Conservation (phyloP, 2,888 invertebrate genomes). For the Ptychoptera albimana region DNA sequence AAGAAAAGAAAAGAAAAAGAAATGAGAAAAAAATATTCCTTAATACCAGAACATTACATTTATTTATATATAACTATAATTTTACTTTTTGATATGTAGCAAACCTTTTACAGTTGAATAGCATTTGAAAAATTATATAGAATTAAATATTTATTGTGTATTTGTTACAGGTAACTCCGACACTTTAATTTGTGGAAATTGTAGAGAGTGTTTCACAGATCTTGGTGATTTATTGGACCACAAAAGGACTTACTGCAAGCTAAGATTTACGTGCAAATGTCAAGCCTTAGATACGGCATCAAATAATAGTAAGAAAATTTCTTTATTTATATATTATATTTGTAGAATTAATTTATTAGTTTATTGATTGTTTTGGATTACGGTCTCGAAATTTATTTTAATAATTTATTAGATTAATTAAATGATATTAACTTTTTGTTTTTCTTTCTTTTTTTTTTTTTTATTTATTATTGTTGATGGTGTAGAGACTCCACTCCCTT, state of each 20-base stretch:
- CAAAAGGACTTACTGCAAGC: slow-evolving; percentile 55
- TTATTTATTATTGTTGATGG: background rate
- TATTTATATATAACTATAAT: no score
- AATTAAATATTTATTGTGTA: no score
- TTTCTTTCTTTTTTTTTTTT: background rate
- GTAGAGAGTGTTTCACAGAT: slow-evolving; percentile 56
- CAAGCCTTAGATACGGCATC: slow-evolving; percentile 34
- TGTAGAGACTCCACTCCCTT: slow-evolving; percentile 24
- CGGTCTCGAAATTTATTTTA: slow-evolving; percentile 6
- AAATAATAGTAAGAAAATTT: slow-evolving; percentile 22
- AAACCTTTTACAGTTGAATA: no score
- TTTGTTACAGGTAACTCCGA: slow-evolving; percentile 46
- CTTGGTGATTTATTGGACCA: slow-evolving; percentile 57
- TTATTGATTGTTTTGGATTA: background rate
- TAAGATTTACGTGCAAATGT: slow-evolving; percentile 56
- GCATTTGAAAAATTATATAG: no score
- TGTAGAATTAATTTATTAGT: background rate
- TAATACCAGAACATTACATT: no score
- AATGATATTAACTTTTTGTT: background rate
- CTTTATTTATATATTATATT: background rate
- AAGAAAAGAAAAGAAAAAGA: no score
- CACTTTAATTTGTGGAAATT: slow-evolving; percentile 63
- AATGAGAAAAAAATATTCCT: no score
- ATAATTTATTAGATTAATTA: slow-evolving; percentile 6
- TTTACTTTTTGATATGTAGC: no score